Percentiles rank a stretch among this genome's conserved stretches.
These are phyloP conservation scores for Grallaria varia DNA, from an alignment of 2,113 vertebrate species.

Conservation along the genomic window DNA sequence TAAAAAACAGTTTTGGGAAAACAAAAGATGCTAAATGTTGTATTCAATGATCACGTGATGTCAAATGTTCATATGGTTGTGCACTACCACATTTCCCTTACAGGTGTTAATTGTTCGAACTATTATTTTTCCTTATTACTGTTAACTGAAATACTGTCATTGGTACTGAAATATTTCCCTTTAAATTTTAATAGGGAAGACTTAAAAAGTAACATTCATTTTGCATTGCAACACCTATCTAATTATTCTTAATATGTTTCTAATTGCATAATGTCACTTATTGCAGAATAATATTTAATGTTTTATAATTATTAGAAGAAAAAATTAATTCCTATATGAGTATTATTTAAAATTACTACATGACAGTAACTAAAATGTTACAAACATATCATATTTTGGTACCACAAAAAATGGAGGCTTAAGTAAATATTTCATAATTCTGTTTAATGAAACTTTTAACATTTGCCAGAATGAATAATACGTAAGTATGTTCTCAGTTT, in stretches of 20 bases:
- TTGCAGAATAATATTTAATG: not conserved
- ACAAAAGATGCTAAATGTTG: not conserved
- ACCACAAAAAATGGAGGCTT: not conserved
- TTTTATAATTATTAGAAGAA: not conserved
- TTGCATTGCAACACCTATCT: not conserved
- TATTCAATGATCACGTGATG: not conserved
- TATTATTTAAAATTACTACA: not conserved
- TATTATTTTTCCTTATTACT: not conserved
- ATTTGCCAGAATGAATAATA: not conserved
- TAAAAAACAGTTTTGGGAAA: not conserved
- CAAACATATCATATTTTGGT: not conserved
- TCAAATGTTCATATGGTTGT: not conserved
- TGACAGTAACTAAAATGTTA: not conserved
- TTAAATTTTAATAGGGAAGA: not conserved
- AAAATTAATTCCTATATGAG: not conserved
- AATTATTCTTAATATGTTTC: not conserved
- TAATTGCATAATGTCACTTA: not conserved
- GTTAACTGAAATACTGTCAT: not conserved
- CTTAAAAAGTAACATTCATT: not conserved
- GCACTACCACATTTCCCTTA: not conserved
- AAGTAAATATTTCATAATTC: not conserved
- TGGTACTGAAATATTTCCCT: not conserved
- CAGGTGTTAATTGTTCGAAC: not conserved
- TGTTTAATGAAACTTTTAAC: not conserved
- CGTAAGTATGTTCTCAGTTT: not conserved